Conservation (phyloP, 1,140 invertebrate genomes). For the Subanguina moxae region DNA sequence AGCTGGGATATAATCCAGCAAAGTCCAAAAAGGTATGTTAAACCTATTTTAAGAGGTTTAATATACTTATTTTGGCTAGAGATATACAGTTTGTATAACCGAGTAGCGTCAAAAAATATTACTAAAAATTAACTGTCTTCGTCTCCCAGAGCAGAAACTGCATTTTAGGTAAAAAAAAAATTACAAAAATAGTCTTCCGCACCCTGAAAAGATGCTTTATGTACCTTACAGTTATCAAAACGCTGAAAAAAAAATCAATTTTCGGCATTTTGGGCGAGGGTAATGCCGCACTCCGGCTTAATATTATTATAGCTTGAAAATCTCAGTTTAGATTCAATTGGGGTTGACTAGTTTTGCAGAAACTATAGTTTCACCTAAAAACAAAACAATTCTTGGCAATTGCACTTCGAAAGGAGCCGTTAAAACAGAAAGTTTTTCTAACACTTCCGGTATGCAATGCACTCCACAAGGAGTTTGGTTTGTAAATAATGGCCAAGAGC, state of each 20-base stretch:
- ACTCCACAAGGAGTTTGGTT: conserved; percentile 7
- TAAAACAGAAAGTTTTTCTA: not conserved
- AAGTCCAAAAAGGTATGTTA: too few species aligned
- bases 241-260: not conserved
- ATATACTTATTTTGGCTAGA: too few species aligned
- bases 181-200: not conserved
- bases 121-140: too few species aligned
- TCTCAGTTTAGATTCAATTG: conserved; percentile 4
- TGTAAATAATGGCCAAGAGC: not conserved
- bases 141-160: too few species aligned
- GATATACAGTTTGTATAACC: too few species aligned
- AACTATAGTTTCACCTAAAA: conserved; percentile 13
- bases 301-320: not conserved
- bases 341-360: conserved; percentile 6
- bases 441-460: not conserved
- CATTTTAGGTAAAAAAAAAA: too few species aligned
- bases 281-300: not conserved
- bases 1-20: too few species aligned
- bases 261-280: not conserved
- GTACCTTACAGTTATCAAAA: not conserved
- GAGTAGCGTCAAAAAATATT: too few species aligned
- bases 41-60: too few species aligned
- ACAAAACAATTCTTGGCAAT: not conserved
- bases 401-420: not conserved
- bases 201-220: not conserved